Conservation (phyloP, 2,888 invertebrate genomes). For the Thecophora atra region DNA sequence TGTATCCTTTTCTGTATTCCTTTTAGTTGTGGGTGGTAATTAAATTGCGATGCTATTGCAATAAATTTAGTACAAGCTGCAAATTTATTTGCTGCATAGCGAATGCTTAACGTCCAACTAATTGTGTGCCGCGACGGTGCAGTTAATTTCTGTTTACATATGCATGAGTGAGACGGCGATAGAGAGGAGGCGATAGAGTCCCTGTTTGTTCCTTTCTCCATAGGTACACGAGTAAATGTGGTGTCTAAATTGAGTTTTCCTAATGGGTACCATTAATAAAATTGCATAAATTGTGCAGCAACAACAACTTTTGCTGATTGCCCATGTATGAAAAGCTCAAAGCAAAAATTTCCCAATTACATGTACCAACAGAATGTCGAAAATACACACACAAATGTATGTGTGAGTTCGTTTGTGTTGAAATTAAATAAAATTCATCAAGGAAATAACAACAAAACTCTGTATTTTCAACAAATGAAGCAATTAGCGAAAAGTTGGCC, state of each 20-base stretch:
- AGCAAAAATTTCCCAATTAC: conserved; percentile 6
- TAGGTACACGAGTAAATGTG: neutral
- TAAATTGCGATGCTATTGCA: conserved; percentile 12
- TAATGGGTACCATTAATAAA: conserved; percentile 26
- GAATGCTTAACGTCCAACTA: conserved; percentile 7
- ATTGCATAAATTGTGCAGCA: conserved; percentile 29
- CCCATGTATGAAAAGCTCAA: neutral
- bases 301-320: conserved; percentile 27
- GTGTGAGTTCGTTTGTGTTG: neutral
- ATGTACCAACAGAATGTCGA: neutral
- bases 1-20: neutral
- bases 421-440: neutral
- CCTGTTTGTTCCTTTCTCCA: no score
- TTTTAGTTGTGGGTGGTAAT: conserved; percentile 2
- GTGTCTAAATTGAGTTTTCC: conserved; percentile 12
- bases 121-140: conserved; percentile 10
- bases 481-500: conserved; percentile 35
- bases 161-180: neutral
- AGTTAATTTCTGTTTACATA: conserved; percentile 9
- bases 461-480: conserved; percentile 34
- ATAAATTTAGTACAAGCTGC: conserved; percentile 18
- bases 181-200: neutral
- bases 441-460: neutral
- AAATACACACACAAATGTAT: neutral
- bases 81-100: conserved; percentile 12